Evolutionary conservation across 2,797 vertebrate genomes (phyloP).

Genomic region (Phataginus tetradactyla): DNA sequence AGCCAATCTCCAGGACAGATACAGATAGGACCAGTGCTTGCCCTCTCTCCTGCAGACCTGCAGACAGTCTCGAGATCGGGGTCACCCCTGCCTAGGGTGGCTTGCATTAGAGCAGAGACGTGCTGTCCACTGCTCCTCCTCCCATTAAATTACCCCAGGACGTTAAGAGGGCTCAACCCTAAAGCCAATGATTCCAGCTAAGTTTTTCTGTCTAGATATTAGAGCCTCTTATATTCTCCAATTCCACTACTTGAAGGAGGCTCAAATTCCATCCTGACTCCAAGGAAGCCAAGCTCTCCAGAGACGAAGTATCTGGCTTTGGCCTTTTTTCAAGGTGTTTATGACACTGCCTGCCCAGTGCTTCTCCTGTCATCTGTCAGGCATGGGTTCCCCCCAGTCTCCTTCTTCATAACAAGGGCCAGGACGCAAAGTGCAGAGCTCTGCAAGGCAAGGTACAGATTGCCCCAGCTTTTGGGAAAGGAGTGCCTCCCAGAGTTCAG

Average conservation of each 20-base stretch:
- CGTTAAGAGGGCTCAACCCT: neutral
- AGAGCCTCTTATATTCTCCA: neutral
- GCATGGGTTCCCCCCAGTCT: neutral
- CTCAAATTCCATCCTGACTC: neutral
- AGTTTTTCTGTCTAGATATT: neutral
- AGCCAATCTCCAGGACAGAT: neutral
- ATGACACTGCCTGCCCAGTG: neutral
- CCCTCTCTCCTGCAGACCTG: neutral
- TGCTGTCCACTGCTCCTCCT: neutral
- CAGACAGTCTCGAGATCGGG: neutral
- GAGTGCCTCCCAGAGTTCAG: neutral
- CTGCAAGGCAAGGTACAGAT: neutral
- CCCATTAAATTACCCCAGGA: neutral
- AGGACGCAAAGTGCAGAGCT: neutral
- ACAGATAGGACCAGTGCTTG: neutral
- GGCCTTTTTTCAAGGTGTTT: slow-evolving; percentile 3
- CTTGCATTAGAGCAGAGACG: neutral
- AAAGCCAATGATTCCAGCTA: neutral
- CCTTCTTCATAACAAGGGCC: neutral
- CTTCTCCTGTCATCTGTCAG: neutral
- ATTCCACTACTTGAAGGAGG: neutral
- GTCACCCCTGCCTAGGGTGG: neutral
- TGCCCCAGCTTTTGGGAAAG: neutral
- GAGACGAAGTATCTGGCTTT: neutral
- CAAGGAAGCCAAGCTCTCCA: neutral